Percentiles rank a stretch among this genome's conserved stretches.
Evolutionary conservation across 2,888 invertebrate species (phyloP).

Genomic region (Sisyra nigra): DNA sequence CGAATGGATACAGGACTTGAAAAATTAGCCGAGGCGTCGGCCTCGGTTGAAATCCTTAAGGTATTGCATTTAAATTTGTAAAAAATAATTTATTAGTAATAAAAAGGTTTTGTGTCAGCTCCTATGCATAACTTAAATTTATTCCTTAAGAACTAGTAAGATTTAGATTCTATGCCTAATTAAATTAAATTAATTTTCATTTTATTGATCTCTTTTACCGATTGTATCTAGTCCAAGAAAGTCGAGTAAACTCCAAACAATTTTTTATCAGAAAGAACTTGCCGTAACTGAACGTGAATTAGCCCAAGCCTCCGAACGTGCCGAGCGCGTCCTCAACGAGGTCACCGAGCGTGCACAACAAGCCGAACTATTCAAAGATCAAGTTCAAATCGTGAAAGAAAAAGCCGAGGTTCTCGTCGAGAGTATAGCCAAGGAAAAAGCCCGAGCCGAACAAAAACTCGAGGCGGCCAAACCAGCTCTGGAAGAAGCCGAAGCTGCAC

Average conservation of each 20-base stretch:
- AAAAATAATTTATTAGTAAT: background rate
- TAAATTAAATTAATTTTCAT: too few species aligned
- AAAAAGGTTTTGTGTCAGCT: background rate
- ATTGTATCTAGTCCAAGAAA: too few species aligned
- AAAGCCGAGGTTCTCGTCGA: conserved; percentile 81
- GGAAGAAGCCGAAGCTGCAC: conserved; percentile 86
- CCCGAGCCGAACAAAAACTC: conserved; percentile 76
- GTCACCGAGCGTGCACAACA: conserved; percentile 90
- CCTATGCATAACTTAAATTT: too few species aligned
- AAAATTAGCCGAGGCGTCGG: conserved; percentile 88
- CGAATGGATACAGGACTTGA: conserved; percentile 93
- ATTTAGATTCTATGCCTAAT: too few species aligned
- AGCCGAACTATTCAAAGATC: conserved; percentile 88
- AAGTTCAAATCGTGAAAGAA: conserved; percentile 90
- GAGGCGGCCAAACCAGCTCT: conserved; percentile 92
- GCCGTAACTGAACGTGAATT: conserved; percentile 91
- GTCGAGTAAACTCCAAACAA: background rate
- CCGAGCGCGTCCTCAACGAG: conserved; percentile 72
- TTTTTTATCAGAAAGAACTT: conserved; percentile 43
- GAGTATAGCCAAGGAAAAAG: conserved; percentile 80
- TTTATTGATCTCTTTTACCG: background rate
- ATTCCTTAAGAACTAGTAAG: too few species aligned
- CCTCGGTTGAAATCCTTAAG: conserved; percentile 81
- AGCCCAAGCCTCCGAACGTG: conserved; percentile 82
- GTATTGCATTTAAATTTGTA: background rate